Conservation (phyloP, 2,113 vertebrate genomes). For the Poeciliopsis occidentalis region DNA sequence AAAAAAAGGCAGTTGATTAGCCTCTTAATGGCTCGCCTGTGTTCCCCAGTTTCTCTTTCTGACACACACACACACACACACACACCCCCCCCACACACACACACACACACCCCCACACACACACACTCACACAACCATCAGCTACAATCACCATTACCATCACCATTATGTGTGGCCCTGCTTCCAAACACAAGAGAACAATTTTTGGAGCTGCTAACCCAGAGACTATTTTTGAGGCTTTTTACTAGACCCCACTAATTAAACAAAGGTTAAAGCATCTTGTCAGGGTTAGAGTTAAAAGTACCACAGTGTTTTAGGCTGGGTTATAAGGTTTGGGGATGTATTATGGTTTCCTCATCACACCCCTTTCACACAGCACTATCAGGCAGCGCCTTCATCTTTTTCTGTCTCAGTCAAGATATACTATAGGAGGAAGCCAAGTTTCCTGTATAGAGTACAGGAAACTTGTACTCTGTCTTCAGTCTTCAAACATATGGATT, state of each 20-base stretch:
- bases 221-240: neutral
- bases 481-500: too few relatives aligned
- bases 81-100: neutral
- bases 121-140: too few relatives aligned
- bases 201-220: neutral
- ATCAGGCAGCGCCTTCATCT: too few relatives aligned
- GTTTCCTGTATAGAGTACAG: too few relatives aligned
- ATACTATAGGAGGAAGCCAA: too few relatives aligned
- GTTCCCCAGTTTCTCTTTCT: conserved; percentile 34
- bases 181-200: too few relatives aligned
- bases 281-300: neutral
- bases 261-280: neutral
- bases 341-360: neutral
- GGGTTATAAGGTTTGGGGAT: neutral
- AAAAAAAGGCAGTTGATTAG: conserved; percentile 65
- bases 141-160: too few relatives aligned
- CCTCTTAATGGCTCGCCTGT: conserved; percentile 41
- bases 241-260: neutral
- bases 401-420: too few relatives aligned
- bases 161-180: too few relatives aligned
- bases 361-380: neutral
- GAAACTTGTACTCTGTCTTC: too few relatives aligned
- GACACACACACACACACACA: conserved; percentile 9
- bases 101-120: neutral
- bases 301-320: neutral